A percentile compares a stretch with the other conserved stretches of the same genome.
phyloP scores from a whole-genome alignment of 2,888 invertebrate species.

The Drosophila subquinaria region DNA sequence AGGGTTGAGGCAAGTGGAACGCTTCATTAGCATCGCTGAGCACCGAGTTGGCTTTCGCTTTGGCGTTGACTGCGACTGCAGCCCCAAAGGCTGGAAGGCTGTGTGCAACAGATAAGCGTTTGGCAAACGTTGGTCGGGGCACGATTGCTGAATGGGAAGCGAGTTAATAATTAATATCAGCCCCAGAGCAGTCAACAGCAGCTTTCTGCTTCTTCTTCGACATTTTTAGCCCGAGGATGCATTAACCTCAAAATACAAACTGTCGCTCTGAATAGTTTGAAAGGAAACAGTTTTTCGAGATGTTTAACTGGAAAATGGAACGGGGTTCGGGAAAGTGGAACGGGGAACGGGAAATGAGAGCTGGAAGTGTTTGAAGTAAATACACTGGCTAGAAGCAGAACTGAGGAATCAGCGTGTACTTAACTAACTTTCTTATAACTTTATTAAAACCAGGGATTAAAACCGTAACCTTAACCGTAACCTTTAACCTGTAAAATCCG shows the following conservation, averaged over 20 bases:
- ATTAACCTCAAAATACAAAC: slow-evolving; percentile 72
- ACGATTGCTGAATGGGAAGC: slow-evolving; percentile 59
- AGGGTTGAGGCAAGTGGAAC: slow-evolving; percentile 30
- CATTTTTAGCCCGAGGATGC: slow-evolving; percentile 69
- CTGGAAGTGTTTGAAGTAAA: neutral
- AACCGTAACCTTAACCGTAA: too few relatives aligned
- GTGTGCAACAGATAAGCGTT: slow-evolving; percentile 74
- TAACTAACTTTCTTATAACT: too few relatives aligned
- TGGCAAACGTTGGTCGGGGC: slow-evolving; percentile 19
- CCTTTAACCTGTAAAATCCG: too few relatives aligned
- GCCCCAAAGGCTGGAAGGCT: slow-evolving; percentile 44
- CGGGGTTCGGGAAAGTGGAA: neutral
- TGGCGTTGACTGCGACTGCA: slow-evolving; percentile 11
- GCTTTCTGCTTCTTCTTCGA: slow-evolving; percentile 16
- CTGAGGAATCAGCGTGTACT: neutral
- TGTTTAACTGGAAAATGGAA: slow-evolving; percentile 2
- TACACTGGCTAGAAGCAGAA: neutral
- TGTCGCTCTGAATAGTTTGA: slow-evolving; percentile 67
- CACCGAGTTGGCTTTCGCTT: slow-evolving; percentile 29
- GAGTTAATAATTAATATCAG: slow-evolving; percentile 79
- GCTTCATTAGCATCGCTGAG: slow-evolving; percentile 73
- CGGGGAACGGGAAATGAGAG: neutral
- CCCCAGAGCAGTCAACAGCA: slow-evolving; percentile 56
- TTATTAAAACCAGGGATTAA: too few relatives aligned
- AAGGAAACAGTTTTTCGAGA: slow-evolving; percentile 17